These are phyloP conservation scores for Mythimna loreyi DNA, from an alignment of 2,888 invertebrate species.

Conservation along the genomic window DNA sequence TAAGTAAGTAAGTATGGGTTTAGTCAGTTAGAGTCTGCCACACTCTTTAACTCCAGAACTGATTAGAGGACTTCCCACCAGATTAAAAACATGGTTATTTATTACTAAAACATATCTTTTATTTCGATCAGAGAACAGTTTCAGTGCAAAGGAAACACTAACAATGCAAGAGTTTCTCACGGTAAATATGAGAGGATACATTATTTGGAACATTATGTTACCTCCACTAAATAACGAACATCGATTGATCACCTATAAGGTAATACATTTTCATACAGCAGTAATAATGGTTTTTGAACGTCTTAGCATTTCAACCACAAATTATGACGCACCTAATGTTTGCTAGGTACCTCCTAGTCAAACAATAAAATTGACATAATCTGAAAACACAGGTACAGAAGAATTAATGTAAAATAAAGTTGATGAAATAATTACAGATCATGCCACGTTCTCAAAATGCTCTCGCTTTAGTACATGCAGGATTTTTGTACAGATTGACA, in stretches of 20 bases:
- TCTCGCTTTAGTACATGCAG: constrained; percentile 94
- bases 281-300: background rate
- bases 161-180: constrained; percentile 82
- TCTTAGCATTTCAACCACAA: too few species aligned
- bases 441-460: constrained; percentile 94
- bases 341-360: too few species aligned
- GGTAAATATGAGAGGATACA: constrained; percentile 81
- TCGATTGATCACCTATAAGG: constrained; percentile 92
- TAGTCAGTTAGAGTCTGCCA: too few species aligned
- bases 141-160: constrained; percentile 62
- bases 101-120: background rate
- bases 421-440: constrained; percentile 86
- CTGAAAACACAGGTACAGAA: too few species aligned
- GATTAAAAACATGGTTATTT: too few species aligned
- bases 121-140: constrained; percentile 37
- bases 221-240: constrained; percentile 86
- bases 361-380: too few species aligned
- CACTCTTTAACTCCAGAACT: too few species aligned
- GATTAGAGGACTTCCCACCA: too few species aligned
- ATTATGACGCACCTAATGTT: too few species aligned
- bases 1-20: too few species aligned
- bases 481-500: constrained; percentile 89
- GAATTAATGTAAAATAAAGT: background rate
- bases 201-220: constrained; percentile 90
- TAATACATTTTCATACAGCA: constrained; percentile 65